A percentile compares a stretch with the other conserved stretches of the same genome.
Evolutionary conservation across 2,888 invertebrate species (phyloP).

Genomic region (Phasia obesa): DNA sequence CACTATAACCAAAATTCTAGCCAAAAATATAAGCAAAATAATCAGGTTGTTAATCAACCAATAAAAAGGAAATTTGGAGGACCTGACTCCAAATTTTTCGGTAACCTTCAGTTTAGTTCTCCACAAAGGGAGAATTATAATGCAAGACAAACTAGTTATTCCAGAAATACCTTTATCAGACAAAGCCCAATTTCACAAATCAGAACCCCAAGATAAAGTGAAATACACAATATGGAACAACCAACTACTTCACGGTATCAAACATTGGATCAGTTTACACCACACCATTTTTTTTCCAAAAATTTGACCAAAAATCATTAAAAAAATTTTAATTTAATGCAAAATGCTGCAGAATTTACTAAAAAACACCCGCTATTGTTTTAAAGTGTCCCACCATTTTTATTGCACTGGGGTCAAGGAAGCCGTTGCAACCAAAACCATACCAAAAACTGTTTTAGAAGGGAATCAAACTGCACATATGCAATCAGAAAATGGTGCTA

Average conservation of each 20-base stretch:
- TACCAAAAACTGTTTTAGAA: slow-evolving; percentile 87
- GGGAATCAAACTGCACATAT: slow-evolving; percentile 85
- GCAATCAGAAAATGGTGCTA: slow-evolving; percentile 88
- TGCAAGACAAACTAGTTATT: background rate
- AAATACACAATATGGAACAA: background rate
- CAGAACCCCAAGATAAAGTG: background rate
- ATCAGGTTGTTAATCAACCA: background rate
- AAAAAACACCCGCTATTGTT: slow-evolving; percentile 6
- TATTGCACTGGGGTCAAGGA: slow-evolving; percentile 53
- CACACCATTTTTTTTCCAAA: too few species aligned
- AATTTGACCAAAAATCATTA: too few species aligned
- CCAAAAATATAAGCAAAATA: background rate
- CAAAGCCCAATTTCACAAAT: background rate
- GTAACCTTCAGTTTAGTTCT: background rate
- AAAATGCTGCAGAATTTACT: slow-evolving; percentile 31
- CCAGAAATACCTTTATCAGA: background rate
- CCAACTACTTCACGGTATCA: background rate
- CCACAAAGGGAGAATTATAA: background rate
- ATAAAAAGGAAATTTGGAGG: background rate
- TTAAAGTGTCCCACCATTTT: slow-evolving; percentile 61
- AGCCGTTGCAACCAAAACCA: slow-evolving; percentile 79
- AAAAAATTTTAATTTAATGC: slow-evolving; percentile 8
- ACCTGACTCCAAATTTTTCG: background rate
- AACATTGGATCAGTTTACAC: background rate
- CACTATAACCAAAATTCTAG: background rate